phyloP scores from a whole-genome alignment of 1,140 invertebrate species.

The Heliconius himera region DNA sequence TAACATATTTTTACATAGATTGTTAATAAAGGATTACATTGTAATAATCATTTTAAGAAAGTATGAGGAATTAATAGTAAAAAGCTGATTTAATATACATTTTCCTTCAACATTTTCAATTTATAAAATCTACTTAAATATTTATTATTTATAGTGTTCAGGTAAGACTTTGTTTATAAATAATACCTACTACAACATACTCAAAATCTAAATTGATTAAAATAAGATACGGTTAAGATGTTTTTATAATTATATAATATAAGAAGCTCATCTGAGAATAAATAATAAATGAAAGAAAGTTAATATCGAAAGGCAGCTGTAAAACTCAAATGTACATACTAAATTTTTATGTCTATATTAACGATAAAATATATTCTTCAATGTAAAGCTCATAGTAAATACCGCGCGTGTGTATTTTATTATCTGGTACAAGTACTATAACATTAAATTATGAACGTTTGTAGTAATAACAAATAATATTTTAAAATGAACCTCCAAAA shows the following conservation, averaged over 20 bases:
- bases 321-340: slow-evolving; percentile 29
- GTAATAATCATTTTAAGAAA: background rate
- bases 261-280: slow-evolving; percentile 2
- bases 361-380: slow-evolving; percentile 29
- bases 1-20: background rate
- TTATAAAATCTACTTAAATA: background rate
- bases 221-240: too few relatives aligned
- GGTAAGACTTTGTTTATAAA: too few relatives aligned
- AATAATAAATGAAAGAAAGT: slow-evolving; percentile 13
- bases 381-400: slow-evolving; percentile 15
- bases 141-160: too few relatives aligned
- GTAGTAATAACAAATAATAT: background rate
- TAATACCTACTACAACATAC: too few relatives aligned
- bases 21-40: background rate
- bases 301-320: slow-evolving; percentile 31
- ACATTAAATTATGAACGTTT: background rate
- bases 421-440: background rate
- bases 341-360: slow-evolving; percentile 35
- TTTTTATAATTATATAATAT: background rate
- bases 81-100: too few relatives aligned
- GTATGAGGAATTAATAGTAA: too few relatives aligned
- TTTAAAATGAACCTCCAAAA: slow-evolving; percentile 21
- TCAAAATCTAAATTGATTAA: too few relatives aligned
- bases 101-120: too few relatives aligned
- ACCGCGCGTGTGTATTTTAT: slow-evolving; percentile 1